phyloP scores from a whole-genome alignment of 1,140 invertebrate species.

The Drosophila tani region DNA sequence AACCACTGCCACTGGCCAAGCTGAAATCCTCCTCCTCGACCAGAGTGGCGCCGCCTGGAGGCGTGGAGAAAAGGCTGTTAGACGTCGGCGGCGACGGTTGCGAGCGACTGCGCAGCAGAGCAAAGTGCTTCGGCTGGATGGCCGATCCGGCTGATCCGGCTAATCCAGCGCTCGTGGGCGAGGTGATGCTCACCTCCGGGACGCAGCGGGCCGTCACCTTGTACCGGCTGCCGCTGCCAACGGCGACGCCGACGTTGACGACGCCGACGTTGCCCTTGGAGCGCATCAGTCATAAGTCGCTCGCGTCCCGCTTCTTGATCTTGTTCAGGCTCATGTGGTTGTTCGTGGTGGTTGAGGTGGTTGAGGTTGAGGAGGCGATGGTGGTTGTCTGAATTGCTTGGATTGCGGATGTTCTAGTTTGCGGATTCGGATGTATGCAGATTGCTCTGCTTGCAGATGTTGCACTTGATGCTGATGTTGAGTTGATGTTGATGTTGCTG shows the following conservation, averaged over 20 bases:
- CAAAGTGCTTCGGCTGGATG: constrained; percentile 73
- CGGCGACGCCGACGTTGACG: constrained; percentile 63
- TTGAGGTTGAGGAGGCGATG: constrained; percentile 48
- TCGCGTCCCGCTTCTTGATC: constrained; percentile 84
- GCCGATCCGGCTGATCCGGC: constrained; percentile 44
- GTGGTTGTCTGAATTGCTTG: constrained; percentile 54
- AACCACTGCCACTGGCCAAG: constrained; percentile 67
- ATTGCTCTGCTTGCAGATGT: constrained; percentile 39
- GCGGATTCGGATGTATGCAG: constrained; percentile 18
- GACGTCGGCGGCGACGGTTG: constrained; percentile 65
- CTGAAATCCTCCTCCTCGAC: constrained; percentile 84
- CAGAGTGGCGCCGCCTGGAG: constrained; percentile 77
- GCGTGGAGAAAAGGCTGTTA: constrained; percentile 83
- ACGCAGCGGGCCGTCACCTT: constrained; percentile 84
- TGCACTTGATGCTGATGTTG: constrained; percentile 44
- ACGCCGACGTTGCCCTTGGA: constrained; percentile 69
- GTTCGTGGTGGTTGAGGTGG: constrained; percentile 66
- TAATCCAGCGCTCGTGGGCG: constrained; percentile 67
- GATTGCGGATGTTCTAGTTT: constrained; percentile 38
- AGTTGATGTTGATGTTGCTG: constrained; percentile 49
- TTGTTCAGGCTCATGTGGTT: constrained; percentile 83
- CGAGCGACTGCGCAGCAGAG: constrained; percentile 74
- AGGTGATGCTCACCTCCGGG: constrained; percentile 83
- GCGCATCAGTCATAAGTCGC: constrained; percentile 85
- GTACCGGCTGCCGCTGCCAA: constrained; percentile 78